Evolutionary conservation across 2,797 vertebrate genomes (phyloP).

Genomic region (Amphiprion clarkii): DNA sequence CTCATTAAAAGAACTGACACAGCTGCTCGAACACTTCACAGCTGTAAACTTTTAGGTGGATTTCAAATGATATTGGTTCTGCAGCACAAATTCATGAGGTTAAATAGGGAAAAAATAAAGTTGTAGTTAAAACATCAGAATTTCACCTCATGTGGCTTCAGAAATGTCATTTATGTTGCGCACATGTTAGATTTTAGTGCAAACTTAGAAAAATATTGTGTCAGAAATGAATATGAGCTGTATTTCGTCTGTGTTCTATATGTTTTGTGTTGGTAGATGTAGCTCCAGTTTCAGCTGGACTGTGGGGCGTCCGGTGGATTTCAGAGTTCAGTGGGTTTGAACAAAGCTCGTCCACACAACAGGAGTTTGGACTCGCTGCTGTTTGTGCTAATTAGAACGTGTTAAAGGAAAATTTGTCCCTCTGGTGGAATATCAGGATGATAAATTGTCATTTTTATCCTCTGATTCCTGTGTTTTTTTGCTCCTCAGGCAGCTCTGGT

Average conservation of each 20-base stretch:
- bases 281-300: conserved; percentile 7
- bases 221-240: background rate
- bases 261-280: background rate
- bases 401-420: conserved; percentile 15
- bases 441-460: conserved; percentile 18
- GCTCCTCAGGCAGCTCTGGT: conserved; percentile 79
- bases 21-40: too few relatives aligned
- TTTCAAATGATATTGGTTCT: too few relatives aligned
- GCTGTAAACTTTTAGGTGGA: too few relatives aligned
- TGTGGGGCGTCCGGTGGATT: conserved; percentile 25
- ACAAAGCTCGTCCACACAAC: conserved; percentile 36
- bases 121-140: too few relatives aligned
- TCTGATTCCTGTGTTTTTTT: conserved; percentile 67
- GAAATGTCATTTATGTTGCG: too few relatives aligned
- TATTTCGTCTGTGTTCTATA: background rate
- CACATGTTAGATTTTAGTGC: too few relatives aligned
- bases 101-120: too few relatives aligned
- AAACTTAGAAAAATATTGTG: too few relatives aligned
- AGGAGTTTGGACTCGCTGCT: conserved; percentile 11
- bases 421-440: conserved; percentile 12
- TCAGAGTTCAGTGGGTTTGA: conserved; percentile 34
- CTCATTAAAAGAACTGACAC: too few relatives aligned
- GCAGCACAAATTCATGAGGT: too few relatives aligned
- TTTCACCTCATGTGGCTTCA: too few relatives aligned
- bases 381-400: background rate